Conservation (phyloP, 2,797 vertebrate genomes). For the Pempheris klunzingeri region DNA sequence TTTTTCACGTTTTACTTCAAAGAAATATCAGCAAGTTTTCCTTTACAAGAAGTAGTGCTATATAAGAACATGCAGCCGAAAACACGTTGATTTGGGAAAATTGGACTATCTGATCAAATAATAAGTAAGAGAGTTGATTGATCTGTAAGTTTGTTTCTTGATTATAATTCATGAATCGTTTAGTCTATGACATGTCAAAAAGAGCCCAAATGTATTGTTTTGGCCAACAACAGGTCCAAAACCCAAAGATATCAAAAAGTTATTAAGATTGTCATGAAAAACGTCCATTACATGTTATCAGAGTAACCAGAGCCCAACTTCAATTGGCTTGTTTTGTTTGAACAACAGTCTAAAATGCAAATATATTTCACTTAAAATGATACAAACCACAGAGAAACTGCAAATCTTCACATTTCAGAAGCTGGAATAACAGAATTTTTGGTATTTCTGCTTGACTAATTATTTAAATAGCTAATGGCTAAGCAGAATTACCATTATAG, state of each 20-base stretch:
- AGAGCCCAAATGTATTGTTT: neutral
- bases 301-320: neutral
- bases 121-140: neutral
- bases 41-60: no score
- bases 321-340: neutral
- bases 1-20: no score
- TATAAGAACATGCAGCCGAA: no score
- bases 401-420: neutral
- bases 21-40: no score
- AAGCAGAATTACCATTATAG: conserved; percentile 3
- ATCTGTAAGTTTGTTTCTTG: neutral
- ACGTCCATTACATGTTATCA: neutral
- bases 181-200: neutral
- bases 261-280: neutral
- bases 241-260: neutral
- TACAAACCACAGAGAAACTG: neutral
- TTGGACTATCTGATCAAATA: neutral
- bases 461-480: neutral
- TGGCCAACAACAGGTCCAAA: neutral
- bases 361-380: neutral
- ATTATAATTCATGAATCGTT: neutral
- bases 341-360: neutral
- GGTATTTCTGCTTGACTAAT: neutral
- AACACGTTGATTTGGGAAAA: no score
- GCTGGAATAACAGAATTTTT: neutral